Evolutionary conservation across 2,113 vertebrate genomes (phyloP).

Genomic region (Callionymus lyra): DNA sequence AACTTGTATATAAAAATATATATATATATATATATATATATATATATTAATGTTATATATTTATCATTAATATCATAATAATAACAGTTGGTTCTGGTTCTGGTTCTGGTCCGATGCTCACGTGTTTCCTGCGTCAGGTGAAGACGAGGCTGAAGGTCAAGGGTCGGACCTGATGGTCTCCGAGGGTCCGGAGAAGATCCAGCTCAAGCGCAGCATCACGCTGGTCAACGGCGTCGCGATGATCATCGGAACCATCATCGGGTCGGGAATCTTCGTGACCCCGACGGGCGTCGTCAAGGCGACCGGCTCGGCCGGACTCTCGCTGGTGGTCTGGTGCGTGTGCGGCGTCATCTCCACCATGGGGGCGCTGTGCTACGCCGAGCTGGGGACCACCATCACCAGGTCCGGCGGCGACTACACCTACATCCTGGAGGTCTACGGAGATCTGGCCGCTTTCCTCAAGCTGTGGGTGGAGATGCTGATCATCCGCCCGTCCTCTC

Average conservation of each 20-base stretch:
- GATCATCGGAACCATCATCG: slow-evolving; percentile 70
- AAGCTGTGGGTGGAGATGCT: slow-evolving; percentile 72
- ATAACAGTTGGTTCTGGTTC: too few relatives aligned
- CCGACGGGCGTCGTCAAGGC: slow-evolving; percentile 64
- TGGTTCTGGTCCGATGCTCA: too few relatives aligned
- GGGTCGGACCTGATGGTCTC: slow-evolving; percentile 17
- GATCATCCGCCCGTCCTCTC: slow-evolving; percentile 66
- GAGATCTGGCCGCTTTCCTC: slow-evolving; percentile 61
- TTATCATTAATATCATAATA: too few relatives aligned
- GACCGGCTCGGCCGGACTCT: slow-evolving; percentile 59
- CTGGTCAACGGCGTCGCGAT: slow-evolving; percentile 66
- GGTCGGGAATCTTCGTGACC: slow-evolving; percentile 66
- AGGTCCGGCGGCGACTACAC: slow-evolving; percentile 69
- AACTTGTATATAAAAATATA: too few relatives aligned
- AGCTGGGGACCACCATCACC: slow-evolving; percentile 66
- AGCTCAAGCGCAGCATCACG: slow-evolving; percentile 66
- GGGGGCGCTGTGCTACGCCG: slow-evolving; percentile 67
- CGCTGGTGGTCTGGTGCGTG: slow-evolving; percentile 58
- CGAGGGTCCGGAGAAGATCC: slow-evolving; percentile 39
- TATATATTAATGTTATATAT: too few relatives aligned
- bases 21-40: too few relatives aligned
- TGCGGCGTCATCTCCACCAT: slow-evolving; percentile 65
- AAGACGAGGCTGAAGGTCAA: too few relatives aligned
- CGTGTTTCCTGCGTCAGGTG: too few relatives aligned
- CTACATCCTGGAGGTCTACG: slow-evolving; percentile 67